Percentiles rank a stretch among this genome's conserved stretches.
Evolutionary conservation across 2,888 invertebrate species (phyloP).

Genomic region (Monoplex corrugatus): DNA sequence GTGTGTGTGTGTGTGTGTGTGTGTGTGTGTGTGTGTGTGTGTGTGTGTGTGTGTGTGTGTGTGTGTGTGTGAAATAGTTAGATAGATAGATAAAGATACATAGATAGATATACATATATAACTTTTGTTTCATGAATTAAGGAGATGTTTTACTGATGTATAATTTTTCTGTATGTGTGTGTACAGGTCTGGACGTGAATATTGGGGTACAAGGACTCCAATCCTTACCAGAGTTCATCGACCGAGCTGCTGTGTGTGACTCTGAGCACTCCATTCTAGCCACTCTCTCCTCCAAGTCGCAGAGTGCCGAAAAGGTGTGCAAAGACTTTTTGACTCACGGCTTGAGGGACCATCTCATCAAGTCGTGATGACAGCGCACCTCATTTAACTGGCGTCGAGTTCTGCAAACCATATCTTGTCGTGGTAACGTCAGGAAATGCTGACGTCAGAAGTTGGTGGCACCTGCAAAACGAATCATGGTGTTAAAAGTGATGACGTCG

Average conservation of each 20-base stretch:
- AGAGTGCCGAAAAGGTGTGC: slow-evolving; percentile 71
- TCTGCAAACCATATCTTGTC: too few relatives aligned
- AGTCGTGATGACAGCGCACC: slow-evolving; percentile 11
- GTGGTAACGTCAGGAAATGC: too few relatives aligned
- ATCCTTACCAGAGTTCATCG: slow-evolving; percentile 72
- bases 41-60: too few relatives aligned
- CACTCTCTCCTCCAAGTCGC: slow-evolving; percentile 74
- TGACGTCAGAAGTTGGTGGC: too few relatives aligned
- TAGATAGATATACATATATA: neutral
- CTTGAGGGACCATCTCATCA: slow-evolving; percentile 73
- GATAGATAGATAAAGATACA: too few relatives aligned
- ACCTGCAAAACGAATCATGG: too few relatives aligned
- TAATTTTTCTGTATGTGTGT: neutral
- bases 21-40: too few relatives aligned
- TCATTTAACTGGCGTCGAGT: too few relatives aligned
- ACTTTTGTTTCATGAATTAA: too few relatives aligned
- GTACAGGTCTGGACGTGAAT: slow-evolving; percentile 79
- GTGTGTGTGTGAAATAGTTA: too few relatives aligned
- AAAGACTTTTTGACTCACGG: slow-evolving; percentile 73
- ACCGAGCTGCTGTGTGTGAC: slow-evolving; percentile 69
- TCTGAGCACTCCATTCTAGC: slow-evolving; percentile 73
- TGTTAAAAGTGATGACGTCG: too few relatives aligned
- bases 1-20: too few relatives aligned
- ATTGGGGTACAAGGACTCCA: slow-evolving; percentile 74
- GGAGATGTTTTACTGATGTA: neutral